phyloP scores from a whole-genome alignment of 2,113 vertebrate species.

The Istiophorus platypterus region DNA sequence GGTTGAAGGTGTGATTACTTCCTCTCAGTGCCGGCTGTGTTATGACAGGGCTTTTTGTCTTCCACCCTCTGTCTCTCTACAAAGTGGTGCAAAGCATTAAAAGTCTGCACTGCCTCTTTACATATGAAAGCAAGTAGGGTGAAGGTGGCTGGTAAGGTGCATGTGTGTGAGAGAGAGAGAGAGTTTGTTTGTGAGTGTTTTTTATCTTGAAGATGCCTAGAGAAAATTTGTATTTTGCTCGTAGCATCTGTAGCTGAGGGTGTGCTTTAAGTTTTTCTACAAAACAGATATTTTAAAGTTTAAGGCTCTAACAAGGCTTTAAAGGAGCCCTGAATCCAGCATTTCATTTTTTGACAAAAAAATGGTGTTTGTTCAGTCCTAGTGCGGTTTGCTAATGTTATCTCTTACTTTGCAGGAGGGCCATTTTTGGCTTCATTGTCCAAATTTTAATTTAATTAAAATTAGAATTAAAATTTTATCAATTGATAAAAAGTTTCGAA shows the following conservation, averaged over 20 bases:
- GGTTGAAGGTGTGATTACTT: conserved; percentile 77
- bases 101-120: conserved; percentile 59
- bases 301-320: no score
- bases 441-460: neutral
- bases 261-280: no score
- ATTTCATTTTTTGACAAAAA: no score
- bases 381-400: no score
- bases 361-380: no score
- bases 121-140: conserved; percentile 73
- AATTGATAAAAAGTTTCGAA: neutral
- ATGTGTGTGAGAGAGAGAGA: neutral
- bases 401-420: no score
- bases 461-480: neutral
- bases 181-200: neutral
- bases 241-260: no score
- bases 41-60: conserved; percentile 71
- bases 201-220: no score
- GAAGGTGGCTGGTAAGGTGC: conserved; percentile 50
- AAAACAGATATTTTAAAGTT: no score
- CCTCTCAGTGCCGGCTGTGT: conserved; percentile 67
- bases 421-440: neutral
- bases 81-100: conserved; percentile 65
- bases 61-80: conserved; percentile 44
- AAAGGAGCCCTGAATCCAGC: no score
- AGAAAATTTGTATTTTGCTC: no score